Evolutionary conservation across 1,140 invertebrate genomes (phyloP).

Genomic region (Scaptomyza graminum): DNA sequence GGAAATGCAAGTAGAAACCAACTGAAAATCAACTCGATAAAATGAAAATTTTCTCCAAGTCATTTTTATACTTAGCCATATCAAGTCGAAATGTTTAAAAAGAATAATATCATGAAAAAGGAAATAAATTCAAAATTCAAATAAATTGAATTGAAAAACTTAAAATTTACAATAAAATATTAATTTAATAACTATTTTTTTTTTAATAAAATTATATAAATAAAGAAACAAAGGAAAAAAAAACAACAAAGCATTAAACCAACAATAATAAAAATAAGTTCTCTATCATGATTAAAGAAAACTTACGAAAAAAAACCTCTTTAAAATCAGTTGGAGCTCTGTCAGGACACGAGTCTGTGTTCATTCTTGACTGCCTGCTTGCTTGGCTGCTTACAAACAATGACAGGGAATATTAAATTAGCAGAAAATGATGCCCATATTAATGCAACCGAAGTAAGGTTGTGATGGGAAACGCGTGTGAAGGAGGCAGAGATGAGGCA

Average conservation of each 20-base stretch:
- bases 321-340: constrained; percentile 56
- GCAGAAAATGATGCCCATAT: constrained; percentile 55
- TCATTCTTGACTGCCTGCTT: not conserved
- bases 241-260: too few relatives aligned
- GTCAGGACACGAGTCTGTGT: constrained; percentile 16
- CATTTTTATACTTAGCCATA: too few relatives aligned
- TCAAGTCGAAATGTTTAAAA: too few relatives aligned
- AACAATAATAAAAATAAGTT: too few relatives aligned
- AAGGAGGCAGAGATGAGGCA: not conserved
- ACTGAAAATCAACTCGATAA: constrained; percentile 11
- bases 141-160: too few relatives aligned
- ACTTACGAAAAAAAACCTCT: not conserved
- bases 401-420: constrained; percentile 46
- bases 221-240: too few relatives aligned
- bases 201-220: too few relatives aligned
- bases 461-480: not conserved
- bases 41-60: constrained; percentile 1
- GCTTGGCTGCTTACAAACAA: constrained; percentile 24
- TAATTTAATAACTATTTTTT: too few relatives aligned
- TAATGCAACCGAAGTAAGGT: constrained; percentile 23
- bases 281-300: too few relatives aligned
- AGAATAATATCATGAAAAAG: too few relatives aligned
- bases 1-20: constrained; percentile 29
- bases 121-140: too few relatives aligned
- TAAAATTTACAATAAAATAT: too few relatives aligned